phyloP scores from a whole-genome alignment of 2,888 invertebrate genomes.

The Strigamia transsilvanica region DNA sequence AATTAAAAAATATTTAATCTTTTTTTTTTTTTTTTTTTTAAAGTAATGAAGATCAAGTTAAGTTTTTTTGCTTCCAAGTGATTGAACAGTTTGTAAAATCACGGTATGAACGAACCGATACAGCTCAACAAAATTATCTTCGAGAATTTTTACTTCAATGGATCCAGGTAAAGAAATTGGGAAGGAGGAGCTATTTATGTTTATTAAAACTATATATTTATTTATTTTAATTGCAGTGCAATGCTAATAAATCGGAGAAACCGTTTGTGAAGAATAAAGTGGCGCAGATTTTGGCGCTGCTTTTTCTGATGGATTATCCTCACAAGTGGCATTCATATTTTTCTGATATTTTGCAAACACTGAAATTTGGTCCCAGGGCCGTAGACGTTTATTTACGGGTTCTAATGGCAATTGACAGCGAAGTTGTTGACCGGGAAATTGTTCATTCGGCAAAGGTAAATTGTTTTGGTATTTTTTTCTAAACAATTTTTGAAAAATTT shows the following conservation, averaged over 20 bases:
- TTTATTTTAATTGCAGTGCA: constrained; percentile 6
- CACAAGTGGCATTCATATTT: constrained; percentile 68
- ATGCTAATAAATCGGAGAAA: constrained; percentile 59
- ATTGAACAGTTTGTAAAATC: constrained; percentile 66
- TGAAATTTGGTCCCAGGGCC: constrained; percentile 63
- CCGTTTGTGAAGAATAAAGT: constrained; percentile 68
- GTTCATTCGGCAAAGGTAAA: constrained; percentile 60
- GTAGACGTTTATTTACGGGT: constrained; percentile 68
- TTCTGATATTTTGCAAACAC: constrained; percentile 65
- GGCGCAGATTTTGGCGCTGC: constrained; percentile 68
- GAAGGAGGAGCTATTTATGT: not conserved
- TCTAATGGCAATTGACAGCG: constrained; percentile 68
- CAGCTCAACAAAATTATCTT: constrained; percentile 62
- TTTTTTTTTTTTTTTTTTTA: constrained; percentile 56
- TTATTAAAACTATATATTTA: not conserved
- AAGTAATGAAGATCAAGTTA: constrained; percentile 65
- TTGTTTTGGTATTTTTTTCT: not conserved
- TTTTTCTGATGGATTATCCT: constrained; percentile 69
- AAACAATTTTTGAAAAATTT: not conserved
- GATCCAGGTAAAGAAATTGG: constrained; percentile 64
- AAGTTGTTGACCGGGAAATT: constrained; percentile 68
- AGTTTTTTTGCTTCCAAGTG: constrained; percentile 68
- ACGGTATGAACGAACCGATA: constrained; percentile 60
- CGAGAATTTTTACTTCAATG: constrained; percentile 64
- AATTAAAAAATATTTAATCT: constrained; percentile 1